Evolutionary conservation across 2,888 invertebrate species (phyloP).

Genomic region (Horisme vitalbata): DNA sequence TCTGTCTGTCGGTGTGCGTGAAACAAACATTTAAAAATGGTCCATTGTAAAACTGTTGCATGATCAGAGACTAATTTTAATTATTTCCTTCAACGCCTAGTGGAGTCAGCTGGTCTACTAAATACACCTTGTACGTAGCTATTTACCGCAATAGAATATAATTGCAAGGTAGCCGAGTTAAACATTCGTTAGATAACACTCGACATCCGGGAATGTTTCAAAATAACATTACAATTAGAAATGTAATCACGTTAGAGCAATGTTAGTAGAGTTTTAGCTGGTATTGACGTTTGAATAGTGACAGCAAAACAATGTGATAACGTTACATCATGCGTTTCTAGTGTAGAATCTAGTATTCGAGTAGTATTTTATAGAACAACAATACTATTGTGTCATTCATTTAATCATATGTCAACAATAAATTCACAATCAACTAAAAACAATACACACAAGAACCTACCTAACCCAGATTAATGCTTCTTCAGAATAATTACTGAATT

Average conservation of each 20-base stretch:
- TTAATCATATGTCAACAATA: constrained; percentile 31
- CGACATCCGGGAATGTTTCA: constrained; percentile 36
- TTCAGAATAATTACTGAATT: too few relatives aligned
- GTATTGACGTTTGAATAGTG: constrained; percentile 32
- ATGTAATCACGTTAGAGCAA: constrained; percentile 24
- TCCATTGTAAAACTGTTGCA: constrained; percentile 43
- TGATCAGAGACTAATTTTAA: constrained; percentile 44
- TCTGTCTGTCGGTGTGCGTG: constrained; percentile 43
- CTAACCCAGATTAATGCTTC: not conserved
- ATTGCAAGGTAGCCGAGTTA: constrained; percentile 26
- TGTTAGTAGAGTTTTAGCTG: constrained; percentile 16
- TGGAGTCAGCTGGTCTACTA: constrained; percentile 21
- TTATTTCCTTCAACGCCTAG: constrained; percentile 42
- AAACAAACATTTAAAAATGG: constrained; percentile 45
- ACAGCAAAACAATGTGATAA: constrained; percentile 31
- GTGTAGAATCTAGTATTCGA: constrained; percentile 14
- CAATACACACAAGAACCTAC: not conserved
- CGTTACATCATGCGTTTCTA: constrained; percentile 27
- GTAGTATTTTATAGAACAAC: constrained; percentile 40
- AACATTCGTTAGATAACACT: constrained; percentile 34
- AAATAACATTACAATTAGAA: constrained; percentile 34
- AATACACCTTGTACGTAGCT: constrained; percentile 25
- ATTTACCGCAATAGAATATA: constrained; percentile 32
- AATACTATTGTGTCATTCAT: constrained; percentile 43
- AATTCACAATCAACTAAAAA: constrained; percentile 27